Evolutionary conservation across 2,113 vertebrate genomes (phyloP).

Genomic region (Galbula dea): DNA sequence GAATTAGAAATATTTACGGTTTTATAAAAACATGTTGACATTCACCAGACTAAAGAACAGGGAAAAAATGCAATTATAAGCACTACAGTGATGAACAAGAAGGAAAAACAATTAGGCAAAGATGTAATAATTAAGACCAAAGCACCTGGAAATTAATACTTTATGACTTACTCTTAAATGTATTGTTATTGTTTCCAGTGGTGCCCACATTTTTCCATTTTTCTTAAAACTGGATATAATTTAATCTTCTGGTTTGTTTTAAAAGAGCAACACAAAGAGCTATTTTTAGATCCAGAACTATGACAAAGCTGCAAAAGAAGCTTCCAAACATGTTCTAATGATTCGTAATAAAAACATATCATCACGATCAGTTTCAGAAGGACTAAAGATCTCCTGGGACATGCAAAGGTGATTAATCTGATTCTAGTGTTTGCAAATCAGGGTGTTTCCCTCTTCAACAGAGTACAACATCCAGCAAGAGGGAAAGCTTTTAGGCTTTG

Average conservation of each 20-base stretch:
- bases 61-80: background rate
- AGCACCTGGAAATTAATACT: background rate
- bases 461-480: background rate
- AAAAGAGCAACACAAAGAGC: background rate
- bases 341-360: background rate
- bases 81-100: background rate
- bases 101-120: background rate
- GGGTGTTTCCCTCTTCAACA: background rate
- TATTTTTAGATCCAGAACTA: background rate
- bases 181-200: background rate
- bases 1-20: background rate
- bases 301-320: background rate
- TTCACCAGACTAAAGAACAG: background rate
- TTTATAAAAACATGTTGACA: background rate
- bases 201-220: background rate
- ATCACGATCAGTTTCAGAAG: background rate
- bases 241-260: background rate
- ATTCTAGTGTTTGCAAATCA: background rate
- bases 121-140: background rate
- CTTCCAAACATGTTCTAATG: background rate
- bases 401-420: background rate
- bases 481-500: background rate
- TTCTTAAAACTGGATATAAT: background rate
- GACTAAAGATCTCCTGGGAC: background rate
- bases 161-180: background rate